phyloP scores from a whole-genome alignment of 2,113 vertebrate species.

The Acinonyx jubatus region DNA sequence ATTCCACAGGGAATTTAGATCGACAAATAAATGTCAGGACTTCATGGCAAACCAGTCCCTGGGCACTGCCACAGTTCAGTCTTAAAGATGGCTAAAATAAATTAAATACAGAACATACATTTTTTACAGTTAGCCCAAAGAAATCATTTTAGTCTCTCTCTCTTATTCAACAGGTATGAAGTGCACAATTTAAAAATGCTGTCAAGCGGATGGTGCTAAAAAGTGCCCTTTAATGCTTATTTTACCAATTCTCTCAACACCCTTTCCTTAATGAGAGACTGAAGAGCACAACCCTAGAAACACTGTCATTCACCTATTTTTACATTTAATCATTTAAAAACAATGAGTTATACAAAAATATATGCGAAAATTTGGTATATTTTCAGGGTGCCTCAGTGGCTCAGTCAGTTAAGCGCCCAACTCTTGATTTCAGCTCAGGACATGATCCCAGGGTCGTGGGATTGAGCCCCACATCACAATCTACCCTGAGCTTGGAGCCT shows the following conservation, averaged over 20 bases:
- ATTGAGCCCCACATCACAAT: too few relatives aligned
- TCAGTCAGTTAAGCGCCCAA: too few relatives aligned
- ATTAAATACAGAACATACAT: neutral
- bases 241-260: neutral
- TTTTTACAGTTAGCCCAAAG: slow-evolving; percentile 16
- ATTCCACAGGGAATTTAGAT: neutral
- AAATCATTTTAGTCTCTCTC: neutral
- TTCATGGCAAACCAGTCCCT: neutral
- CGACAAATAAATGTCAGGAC: neutral
- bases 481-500: too few relatives aligned
- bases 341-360: neutral
- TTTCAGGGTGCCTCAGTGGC: too few relatives aligned
- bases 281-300: neutral
- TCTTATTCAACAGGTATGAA: neutral
- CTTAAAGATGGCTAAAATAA: slow-evolving; percentile 12
- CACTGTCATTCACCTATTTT: neutral
- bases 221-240: neutral
- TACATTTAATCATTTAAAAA: slow-evolving; percentile 27
- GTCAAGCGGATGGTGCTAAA: neutral
- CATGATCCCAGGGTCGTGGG: too few relatives aligned
- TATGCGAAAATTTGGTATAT: neutral
- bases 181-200: neutral
- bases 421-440: too few relatives aligned
- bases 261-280: neutral
- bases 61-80: neutral